A percentile compares a stretch with the other conserved stretches of the same genome.
These are phyloP conservation scores for Sebastes steindachneri DNA, from an alignment of 2,797 vertebrate species.

Conservation along the genomic window DNA sequence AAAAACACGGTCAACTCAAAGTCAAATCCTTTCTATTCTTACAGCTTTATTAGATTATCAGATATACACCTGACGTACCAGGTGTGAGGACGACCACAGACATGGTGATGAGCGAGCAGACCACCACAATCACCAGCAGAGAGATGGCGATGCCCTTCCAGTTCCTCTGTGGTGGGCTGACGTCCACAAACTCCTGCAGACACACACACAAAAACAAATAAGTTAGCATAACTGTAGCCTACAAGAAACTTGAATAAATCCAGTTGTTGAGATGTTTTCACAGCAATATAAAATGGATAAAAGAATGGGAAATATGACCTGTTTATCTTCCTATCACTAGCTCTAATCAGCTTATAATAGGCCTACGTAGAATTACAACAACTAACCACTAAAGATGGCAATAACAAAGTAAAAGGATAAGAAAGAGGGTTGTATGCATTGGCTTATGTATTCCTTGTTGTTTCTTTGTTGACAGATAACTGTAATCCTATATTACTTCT, in stretches of 20 bases:
- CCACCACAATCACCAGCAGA: constrained; percentile 92
- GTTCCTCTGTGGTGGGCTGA: constrained; percentile 92
- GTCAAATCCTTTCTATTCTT: background rate
- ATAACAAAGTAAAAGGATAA: too few species aligned
- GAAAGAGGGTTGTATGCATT: background rate
- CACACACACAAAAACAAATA: constrained; percentile 50
- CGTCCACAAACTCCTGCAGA: constrained; percentile 81
- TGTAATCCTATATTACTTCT: background rate
- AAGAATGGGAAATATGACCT: too few species aligned
- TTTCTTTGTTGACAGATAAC: background rate
- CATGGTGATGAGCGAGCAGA: constrained; percentile 94
- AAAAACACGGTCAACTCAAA: background rate
- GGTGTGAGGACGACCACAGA: constrained; percentile 93
- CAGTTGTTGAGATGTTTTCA: too few species aligned
- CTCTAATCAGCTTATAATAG: too few species aligned
- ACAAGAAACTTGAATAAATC: background rate
- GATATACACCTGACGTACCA: constrained; percentile 69
- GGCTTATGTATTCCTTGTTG: background rate
- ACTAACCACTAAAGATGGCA: too few species aligned
- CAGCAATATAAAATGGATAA: too few species aligned
- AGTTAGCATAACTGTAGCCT: background rate
- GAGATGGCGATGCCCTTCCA: constrained; percentile 97
- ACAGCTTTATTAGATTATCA: background rate
- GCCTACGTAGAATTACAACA: too few species aligned
- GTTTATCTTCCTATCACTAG: too few species aligned